These are phyloP conservation scores for Sapajus apella DNA, from an alignment of 2,113 vertebrate genomes.

Conservation along the genomic window DNA sequence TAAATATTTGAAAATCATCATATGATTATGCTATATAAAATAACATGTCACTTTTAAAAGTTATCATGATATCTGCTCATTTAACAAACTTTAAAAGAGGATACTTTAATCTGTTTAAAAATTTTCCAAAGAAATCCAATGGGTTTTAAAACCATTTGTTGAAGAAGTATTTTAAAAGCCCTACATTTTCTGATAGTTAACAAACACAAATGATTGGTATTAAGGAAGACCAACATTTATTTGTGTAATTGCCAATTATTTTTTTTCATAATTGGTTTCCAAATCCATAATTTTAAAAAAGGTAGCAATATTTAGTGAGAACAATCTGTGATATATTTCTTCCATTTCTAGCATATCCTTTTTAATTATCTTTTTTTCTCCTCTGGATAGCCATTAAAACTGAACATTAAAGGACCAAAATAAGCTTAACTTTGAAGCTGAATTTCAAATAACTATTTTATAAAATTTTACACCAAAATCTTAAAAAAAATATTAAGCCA, in stretches of 20 bases:
- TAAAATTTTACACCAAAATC: neutral
- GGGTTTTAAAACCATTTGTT: neutral
- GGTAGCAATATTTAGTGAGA: neutral
- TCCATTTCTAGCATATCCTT: neutral
- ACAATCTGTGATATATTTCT: neutral
- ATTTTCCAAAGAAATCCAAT: neutral
- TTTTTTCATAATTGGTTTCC: neutral
- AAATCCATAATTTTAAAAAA: neutral
- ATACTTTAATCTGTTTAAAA: conserved; percentile 14
- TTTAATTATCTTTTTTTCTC: neutral
- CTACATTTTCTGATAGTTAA: neutral
- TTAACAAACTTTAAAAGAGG: conserved; percentile 1
- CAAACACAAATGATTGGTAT: neutral
- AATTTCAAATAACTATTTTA: neutral
- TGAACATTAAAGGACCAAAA: conserved; percentile 9
- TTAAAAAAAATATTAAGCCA: conserved; percentile 1
- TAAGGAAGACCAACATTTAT: neutral
- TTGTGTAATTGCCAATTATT: neutral
- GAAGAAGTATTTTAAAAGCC: neutral
- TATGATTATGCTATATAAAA: neutral
- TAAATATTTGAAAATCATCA: neutral
- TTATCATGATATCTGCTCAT: neutral
- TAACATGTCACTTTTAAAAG: neutral
- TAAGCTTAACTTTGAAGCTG: neutral
- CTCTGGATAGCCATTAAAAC: neutral